Base-by-base conservation (phyloP, 2,888 invertebrate genomes). In the Drosophila formosana region DNA sequence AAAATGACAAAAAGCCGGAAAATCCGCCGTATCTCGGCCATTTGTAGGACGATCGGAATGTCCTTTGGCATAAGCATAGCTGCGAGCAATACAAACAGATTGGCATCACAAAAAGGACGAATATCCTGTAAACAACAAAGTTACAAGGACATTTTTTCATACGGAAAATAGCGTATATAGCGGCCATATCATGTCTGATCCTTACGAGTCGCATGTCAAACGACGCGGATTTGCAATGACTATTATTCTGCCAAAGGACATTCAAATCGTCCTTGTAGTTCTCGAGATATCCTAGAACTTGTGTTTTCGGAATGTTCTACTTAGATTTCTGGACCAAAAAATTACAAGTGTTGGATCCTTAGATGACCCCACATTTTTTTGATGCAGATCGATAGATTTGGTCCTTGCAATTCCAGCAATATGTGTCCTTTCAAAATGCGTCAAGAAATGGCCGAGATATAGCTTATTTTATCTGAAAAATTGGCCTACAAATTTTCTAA, bases 321-420 rank as follows among this genome's bases (percentile, higher is more conserved):
- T 1, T 18, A 18, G 18, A 18, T 18, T 18, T 18, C n/a, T n/a
- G n/a, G 5, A 37, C 1, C 1, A 11, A 37, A 37, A 37, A 37
- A 4, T 37, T 37, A 37, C 37, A 37, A 37, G 37, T 37, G 37
- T 37, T 37, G 11, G 37, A n/a, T 37, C 4, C 37, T 37, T 37
- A 37, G 37, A 37, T n/a, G n/a, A 37, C n/a, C 37, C 37, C 11
- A n/a, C n/a, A 37, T n/a, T 37, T n/a, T n/a, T n/a, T 37, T 37
- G 9, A n/a, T 37, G 4, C 11, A 3, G 11, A n/a, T 37, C 37
- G 37, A n/a, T 37, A n/a, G 4, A 11, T 11, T 37, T 37, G 11
- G 11, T 11, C 37, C 0, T 37, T 3, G 0, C 5, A n/a, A 37
- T 37, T 1, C 18, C 1, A 18, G 1, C 1, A 18, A 18, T 1